Base-by-base conservation (phyloP, 2,113 vertebrate species). In the Triplophysa siluroides region DNA sequence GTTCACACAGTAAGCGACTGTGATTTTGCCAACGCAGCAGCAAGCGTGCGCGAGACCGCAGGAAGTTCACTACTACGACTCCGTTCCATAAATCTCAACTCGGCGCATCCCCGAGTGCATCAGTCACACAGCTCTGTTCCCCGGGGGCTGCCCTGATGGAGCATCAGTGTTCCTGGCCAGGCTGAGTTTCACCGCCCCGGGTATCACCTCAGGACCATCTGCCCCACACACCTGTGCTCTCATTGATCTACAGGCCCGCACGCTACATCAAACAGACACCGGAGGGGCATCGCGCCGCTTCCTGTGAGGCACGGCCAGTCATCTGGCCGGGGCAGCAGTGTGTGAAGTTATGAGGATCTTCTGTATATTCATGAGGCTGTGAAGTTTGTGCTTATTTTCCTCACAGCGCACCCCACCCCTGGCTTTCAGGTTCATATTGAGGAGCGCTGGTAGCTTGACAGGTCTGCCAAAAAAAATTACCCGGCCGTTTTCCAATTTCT, bases 141-240 rank as follows among this genome's bases (percentile, higher is more conserved):
- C 70, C 6, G 24, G 45, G 72, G 76, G 60, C 13, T 12, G 24
- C 38, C 68, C n/a, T 62, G 29, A 24, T 8, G 24, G 47, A 67
- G 50, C 67, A 61, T 33, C 66, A 70, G 54, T 21, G 38, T 79
- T 69, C 33, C 62, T 56, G 52, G 38, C 66, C 60, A 33, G 26
- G 24, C 29, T 38, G 58, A n/a, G 66, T 29, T 43, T 60, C 70
- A 76, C 54, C 45, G n/a, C 80, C 73, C 26, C 65, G 23, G 82
- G 78, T 82, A 70, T 70, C 80, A 78, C 73, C 62, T 62, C 70
- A 70, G 38, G 71, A 72, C 84, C 78, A 83, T 83, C 84, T 81
- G 81, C 81, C 81, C 83, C 58, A n/a, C 70, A 80, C 81, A 83
- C 81, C 81, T 85, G 81, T 63, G 76, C 68, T 61, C 71, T 67